Base-by-base conservation (phyloP, 2,113 vertebrate genomes). In the Datnioides undecimradiatus region DNA sequence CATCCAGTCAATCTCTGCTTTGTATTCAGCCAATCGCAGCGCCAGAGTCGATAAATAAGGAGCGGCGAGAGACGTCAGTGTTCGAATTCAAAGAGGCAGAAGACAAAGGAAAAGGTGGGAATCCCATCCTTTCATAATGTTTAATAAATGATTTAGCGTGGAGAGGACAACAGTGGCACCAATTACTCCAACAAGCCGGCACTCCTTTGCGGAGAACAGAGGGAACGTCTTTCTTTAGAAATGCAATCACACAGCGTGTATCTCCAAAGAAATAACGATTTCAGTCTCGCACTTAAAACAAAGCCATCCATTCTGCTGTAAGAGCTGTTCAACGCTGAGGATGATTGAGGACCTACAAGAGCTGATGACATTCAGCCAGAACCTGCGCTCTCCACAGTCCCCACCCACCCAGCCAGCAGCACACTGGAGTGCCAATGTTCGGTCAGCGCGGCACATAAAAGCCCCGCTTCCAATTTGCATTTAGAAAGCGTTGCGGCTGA, bases 401-500 rank as follows among this genome's bases (percentile, higher is more conserved):
- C 75, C 60, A 71, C 72, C 81, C 82, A 77, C 69, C 80, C 67
- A 52, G 23, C 9, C 72, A 27, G 58, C 78, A 45, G 70, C 63
- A 34, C 73, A 70, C 60, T 33, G 63, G 25, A 80, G 69, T 54
- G 58, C 41, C 65, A 62, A 49, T 79, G 80, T 72, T 74, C 21
- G 48, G 80, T 80, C 80, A 84, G 68, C 5, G 60, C 36, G 13
- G 64, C 73, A 58, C 52, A 85, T 73, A 75, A 85, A 85, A 88
- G 57, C 45, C 59, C 8, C 9, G 43, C 49, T 55, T 75, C 63
- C 41, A 48, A 84, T 89, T 89, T 89, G 80, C 84, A 90, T 91
- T 85, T 87, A 80, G 68, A 90, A 80, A 80, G 76, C 19, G 29
- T 19, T 67, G 48, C 59, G 59, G 70, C 62, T 23, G 59, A 71